Evolutionary conservation across 2,113 vertebrate species (phyloP).

Genomic region (Crotalus horridus): DNA sequence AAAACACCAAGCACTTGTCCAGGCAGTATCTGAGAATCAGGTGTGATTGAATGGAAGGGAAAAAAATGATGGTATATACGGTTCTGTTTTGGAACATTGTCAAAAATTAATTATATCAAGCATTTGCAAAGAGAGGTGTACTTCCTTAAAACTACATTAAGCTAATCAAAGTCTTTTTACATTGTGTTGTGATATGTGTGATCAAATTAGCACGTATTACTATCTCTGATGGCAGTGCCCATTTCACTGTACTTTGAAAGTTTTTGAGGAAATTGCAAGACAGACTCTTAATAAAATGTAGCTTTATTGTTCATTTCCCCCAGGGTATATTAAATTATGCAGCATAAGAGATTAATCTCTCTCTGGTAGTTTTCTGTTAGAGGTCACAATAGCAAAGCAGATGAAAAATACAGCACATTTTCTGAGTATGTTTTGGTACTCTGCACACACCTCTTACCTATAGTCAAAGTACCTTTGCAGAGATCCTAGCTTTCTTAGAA

Average conservation of each 20-base stretch:
- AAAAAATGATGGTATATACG: neutral
- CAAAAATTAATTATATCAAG: neutral
- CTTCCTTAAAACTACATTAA: neutral
- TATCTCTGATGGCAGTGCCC: neutral
- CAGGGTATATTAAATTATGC: neutral
- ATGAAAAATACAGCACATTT: neutral
- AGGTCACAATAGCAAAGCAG: neutral
- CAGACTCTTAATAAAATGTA: neutral
- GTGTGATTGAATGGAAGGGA: neutral
- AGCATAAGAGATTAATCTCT: neutral
- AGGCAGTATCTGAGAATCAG: neutral
- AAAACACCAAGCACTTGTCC: neutral
- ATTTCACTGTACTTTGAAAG: neutral
- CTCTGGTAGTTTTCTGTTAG: neutral
- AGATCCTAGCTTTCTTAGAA: neutral
- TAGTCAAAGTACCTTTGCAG: neutral
- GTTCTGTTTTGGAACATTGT: neutral
- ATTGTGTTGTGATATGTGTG: neutral
- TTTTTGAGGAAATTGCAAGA: neutral
- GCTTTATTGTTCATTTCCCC: neutral
- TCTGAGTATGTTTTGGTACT: neutral
- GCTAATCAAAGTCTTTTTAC: neutral
- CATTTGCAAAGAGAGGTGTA: neutral
- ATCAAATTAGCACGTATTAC: neutral
- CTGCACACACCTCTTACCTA: neutral